Evolutionary conservation across 2,888 invertebrate species (phyloP).

Genomic region (Abrostola triplasia): DNA sequence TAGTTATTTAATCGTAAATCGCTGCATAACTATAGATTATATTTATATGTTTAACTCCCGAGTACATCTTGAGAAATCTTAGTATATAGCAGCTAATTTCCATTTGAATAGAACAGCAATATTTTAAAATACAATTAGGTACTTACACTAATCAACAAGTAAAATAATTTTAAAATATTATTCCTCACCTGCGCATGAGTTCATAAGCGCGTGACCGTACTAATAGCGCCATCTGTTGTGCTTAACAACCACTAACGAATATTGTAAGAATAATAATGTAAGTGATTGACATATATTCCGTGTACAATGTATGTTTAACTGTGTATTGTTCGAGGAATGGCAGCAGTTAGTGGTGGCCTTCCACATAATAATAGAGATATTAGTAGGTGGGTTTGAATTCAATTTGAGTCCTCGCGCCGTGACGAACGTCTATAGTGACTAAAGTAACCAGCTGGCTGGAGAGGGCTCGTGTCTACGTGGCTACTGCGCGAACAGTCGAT

Average conservation of each 20-base stretch:
- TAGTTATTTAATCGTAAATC: too few relatives aligned
- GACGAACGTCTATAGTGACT: slow-evolving; percentile 18
- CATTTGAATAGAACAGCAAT: too few relatives aligned
- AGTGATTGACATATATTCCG: slow-evolving; percentile 8
- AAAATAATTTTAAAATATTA: not conserved
- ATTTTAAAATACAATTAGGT: too few relatives aligned
- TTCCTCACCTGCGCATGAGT: not conserved
- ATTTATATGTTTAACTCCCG: too few relatives aligned
- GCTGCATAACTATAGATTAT: too few relatives aligned
- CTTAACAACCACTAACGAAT: not conserved
- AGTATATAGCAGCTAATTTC: too few relatives aligned
- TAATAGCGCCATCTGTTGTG: not conserved
- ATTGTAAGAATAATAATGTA: not conserved
- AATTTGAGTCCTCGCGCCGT: slow-evolving; percentile 23
- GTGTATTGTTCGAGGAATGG: slow-evolving; percentile 13
- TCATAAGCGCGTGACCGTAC: not conserved
- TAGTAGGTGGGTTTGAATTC: slow-evolving; percentile 23
- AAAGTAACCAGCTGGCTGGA: too few relatives aligned
- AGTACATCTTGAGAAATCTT: too few relatives aligned
- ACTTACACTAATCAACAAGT: too few relatives aligned
- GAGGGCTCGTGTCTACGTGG: too few relatives aligned
- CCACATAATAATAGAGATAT: slow-evolving; percentile 54
- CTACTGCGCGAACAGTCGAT: too few relatives aligned
- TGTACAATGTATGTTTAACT: slow-evolving; percentile 26
- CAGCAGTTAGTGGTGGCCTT: slow-evolving; percentile 48